Percentiles rank a stretch among this genome's conserved stretches.
Conservation (phyloP, 2,888 invertebrate species). For the Athalia cordata region DNA sequence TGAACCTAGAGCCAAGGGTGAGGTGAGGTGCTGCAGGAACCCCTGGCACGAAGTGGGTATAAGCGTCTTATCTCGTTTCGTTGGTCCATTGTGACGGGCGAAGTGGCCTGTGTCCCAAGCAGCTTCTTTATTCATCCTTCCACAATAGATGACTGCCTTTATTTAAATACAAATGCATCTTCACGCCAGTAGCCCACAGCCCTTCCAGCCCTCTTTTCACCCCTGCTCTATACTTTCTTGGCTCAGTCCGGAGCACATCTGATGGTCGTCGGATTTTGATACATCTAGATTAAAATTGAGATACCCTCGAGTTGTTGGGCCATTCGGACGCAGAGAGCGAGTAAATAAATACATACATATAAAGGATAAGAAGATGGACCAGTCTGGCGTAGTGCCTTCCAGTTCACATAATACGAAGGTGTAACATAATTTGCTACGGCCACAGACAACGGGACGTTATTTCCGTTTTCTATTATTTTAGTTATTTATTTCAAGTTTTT, state of each 20-base stretch:
- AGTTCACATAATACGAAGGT: slow-evolving; percentile 22
- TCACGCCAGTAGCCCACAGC: slow-evolving; percentile 32
- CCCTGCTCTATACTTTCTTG: background rate
- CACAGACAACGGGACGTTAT: slow-evolving; percentile 28
- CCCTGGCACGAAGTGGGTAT: slow-evolving; percentile 24
- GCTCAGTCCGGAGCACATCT: slow-evolving; percentile 22
- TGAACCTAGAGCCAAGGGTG: background rate
- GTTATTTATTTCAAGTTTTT: slow-evolving; percentile 40
- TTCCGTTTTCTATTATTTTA: slow-evolving; percentile 46
- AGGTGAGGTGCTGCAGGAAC: slow-evolving; percentile 6
- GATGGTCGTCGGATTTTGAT: slow-evolving; percentile 40
- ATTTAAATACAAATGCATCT: slow-evolving; percentile 46
- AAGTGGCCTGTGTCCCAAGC: slow-evolving; percentile 46
- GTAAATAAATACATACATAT: slow-evolving; percentile 35
- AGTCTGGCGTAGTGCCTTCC: no score
- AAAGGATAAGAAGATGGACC: background rate
- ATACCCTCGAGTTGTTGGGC: slow-evolving; percentile 43
- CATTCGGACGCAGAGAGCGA: slow-evolving; percentile 22
- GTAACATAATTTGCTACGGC: slow-evolving; percentile 32
- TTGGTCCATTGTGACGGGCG: slow-evolving; percentile 45
- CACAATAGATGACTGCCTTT: slow-evolving; percentile 41
- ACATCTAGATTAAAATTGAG: slow-evolving; percentile 47
- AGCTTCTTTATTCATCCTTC: slow-evolving; percentile 46
- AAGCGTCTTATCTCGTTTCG: slow-evolving; percentile 46
- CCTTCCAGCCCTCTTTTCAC: slow-evolving; percentile 32